Percentiles rank a stretch among this genome's conserved stretches.
Evolutionary conservation across 2,888 invertebrate genomes (phyloP).

Genomic region (Phyto melanocephala): DNA sequence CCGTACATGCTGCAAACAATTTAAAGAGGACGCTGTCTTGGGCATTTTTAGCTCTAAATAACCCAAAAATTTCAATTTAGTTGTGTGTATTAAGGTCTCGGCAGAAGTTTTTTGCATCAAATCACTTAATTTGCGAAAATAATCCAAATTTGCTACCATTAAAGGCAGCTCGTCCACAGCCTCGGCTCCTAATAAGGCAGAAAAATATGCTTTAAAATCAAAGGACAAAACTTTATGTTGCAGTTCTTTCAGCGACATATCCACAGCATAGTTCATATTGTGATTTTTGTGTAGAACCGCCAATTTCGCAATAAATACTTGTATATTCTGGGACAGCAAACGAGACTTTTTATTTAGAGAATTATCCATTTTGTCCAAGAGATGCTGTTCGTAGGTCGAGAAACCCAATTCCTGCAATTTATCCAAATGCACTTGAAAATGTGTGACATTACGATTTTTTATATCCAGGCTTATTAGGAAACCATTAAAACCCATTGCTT

Average conservation of each 20-base stretch:
- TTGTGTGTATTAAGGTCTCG: slow-evolving; percentile 45
- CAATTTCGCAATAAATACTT: slow-evolving; percentile 33
- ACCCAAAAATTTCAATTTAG: slow-evolving; percentile 63
- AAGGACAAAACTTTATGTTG: background rate
- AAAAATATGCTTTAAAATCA: slow-evolving; percentile 32
- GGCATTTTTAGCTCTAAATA: slow-evolving; percentile 61
- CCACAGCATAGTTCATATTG: slow-evolving; percentile 31
- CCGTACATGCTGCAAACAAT: slow-evolving; percentile 72
- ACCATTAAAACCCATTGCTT: slow-evolving; percentile 60
- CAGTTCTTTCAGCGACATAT: slow-evolving; percentile 61
- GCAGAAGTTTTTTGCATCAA: slow-evolving; percentile 49
- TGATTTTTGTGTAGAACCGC: slow-evolving; percentile 18
- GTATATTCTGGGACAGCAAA: slow-evolving; percentile 34
- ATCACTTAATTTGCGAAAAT: slow-evolving; percentile 55
- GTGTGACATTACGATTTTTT: slow-evolving; percentile 64
- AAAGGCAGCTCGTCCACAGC: slow-evolving; percentile 30
- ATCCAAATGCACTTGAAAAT: slow-evolving; percentile 52
- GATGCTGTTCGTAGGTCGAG: slow-evolving; percentile 26
- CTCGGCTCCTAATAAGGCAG: slow-evolving; percentile 16
- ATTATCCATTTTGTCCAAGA: slow-evolving; percentile 30
- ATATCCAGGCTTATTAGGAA: slow-evolving; percentile 61
- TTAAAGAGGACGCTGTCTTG: background rate
- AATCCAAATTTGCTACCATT: slow-evolving; percentile 55
- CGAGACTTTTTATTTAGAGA: slow-evolving; percentile 14
- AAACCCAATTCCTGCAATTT: slow-evolving; percentile 43